Percentiles rank a stretch among this genome's conserved stretches.
These are phyloP conservation scores for Zootoca vivipara DNA, from an alignment of 2,113 vertebrate genomes.

Conservation along the genomic window DNA sequence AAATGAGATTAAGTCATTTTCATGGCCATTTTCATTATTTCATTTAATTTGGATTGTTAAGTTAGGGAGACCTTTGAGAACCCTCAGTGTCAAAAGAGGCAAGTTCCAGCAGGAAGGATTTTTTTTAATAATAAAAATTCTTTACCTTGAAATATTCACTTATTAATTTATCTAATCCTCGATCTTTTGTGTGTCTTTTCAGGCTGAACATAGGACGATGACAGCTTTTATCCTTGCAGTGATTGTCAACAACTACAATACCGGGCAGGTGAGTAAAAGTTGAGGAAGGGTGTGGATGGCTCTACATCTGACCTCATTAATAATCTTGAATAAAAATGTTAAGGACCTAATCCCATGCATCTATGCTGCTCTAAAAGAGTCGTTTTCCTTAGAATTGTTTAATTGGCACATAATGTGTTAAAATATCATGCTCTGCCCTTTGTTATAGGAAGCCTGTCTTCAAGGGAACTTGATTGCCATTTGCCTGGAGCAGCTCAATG, in stretches of 20 bases:
- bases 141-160: not conserved
- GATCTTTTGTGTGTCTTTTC: constrained; percentile 38
- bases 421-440: constrained; percentile 16
- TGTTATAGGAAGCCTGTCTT: constrained; percentile 91
- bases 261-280: constrained; percentile 86
- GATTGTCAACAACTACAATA: constrained; percentile 96
- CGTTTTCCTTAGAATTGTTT: not conserved
- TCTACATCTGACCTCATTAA: not conserved
- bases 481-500: constrained; percentile 95
- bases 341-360: constrained; percentile 13
- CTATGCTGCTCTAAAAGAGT: not conserved
- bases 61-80: not conserved
- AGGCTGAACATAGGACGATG: constrained; percentile 99
- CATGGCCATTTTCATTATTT: not conserved
- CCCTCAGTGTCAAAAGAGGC: not conserved
- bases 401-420: constrained; percentile 28
- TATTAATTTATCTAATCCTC: not conserved
- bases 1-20: not conserved
- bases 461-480: constrained; percentile 97
- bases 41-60: not conserved
- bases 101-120: not conserved
- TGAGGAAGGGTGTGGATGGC: not conserved
- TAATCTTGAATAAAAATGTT: not conserved
- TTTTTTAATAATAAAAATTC: not conserved
- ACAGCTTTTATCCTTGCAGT: constrained; percentile 97